Percentiles rank a stretch among this genome's conserved stretches.
Evolutionary conservation across 2,113 vertebrate genomes (phyloP).

Genomic region (Himantopus leucocephalus): DNA sequence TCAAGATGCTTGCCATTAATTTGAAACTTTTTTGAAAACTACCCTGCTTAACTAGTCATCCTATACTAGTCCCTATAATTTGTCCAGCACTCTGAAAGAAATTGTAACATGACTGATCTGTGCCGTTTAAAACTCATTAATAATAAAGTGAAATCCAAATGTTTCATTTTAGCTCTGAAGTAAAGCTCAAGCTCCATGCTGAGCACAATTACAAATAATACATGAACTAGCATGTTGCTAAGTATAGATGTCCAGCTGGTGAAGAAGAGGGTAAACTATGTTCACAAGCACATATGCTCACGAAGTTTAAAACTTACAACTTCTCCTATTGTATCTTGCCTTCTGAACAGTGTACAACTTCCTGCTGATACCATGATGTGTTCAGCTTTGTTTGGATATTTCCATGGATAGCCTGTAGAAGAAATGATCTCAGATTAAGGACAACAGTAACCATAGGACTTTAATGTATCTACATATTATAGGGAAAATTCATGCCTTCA

Average conservation of each 20-base stretch:
- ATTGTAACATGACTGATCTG: neutral
- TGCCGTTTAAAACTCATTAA: constrained; percentile 5
- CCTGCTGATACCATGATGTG: neutral
- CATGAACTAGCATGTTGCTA: neutral
- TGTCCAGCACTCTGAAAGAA: neutral
- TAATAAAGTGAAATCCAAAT: constrained; percentile 5
- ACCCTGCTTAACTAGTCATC: constrained; percentile 34
- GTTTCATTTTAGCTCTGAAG: neutral
- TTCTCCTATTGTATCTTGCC: neutral
- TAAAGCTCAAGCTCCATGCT: neutral
- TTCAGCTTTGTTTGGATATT: neutral
- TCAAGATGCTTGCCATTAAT: constrained; percentile 53
- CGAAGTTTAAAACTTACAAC: neutral
- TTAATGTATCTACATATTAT: neutral
- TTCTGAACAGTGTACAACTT: neutral
- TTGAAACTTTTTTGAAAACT: constrained; percentile 53
- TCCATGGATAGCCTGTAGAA: neutral
- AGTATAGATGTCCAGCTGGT: neutral
- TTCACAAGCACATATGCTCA: neutral
- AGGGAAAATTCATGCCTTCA: neutral
- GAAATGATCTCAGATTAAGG: neutral
- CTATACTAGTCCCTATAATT: neutral
- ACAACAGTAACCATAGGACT: neutral
- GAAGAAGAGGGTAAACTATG: neutral
- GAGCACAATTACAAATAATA: neutral